These are phyloP conservation scores for Nephila pilipes DNA, from an alignment of 1,140 invertebrate species.

Conservation along the genomic window DNA sequence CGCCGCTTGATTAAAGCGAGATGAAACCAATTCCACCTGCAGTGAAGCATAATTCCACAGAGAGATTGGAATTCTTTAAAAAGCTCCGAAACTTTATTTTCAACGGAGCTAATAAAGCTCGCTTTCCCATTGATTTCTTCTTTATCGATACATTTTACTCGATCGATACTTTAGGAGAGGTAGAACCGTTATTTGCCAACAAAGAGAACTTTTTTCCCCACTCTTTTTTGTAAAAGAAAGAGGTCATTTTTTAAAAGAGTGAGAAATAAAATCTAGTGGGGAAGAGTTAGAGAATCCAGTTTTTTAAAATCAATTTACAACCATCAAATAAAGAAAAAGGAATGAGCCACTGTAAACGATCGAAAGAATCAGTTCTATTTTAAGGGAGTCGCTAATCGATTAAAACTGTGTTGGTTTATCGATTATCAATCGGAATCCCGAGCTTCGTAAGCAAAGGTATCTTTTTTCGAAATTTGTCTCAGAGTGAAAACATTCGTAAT, in stretches of 20 bases:
- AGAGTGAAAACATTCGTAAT: too few relatives aligned
- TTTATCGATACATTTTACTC: not conserved
- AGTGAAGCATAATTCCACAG: too few relatives aligned
- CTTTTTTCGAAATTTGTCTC: not conserved
- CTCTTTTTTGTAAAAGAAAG: too few relatives aligned
- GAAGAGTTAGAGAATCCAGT: not conserved
- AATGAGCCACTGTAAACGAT: not conserved
- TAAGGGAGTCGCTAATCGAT: not conserved
- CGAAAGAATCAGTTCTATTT: slow-evolving; percentile 2
- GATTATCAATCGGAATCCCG: not conserved
- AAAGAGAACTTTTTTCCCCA: not conserved
- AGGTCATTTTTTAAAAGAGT: not conserved
- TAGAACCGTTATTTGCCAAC: not conserved
- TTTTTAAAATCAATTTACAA: slow-evolving; percentile 21
- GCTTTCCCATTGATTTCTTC: not conserved
- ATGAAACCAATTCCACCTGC: too few relatives aligned
- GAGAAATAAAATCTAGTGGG: not conserved
- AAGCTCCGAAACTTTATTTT: not conserved
- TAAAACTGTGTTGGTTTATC: not conserved
- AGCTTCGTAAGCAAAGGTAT: not conserved
- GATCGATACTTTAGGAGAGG: slow-evolving; percentile 6
- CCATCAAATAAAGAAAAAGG: not conserved
- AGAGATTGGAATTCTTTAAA: not conserved
- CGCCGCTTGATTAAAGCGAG: too few relatives aligned
- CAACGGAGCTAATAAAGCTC: slow-evolving; percentile 14